Percentiles rank a stretch among this genome's conserved stretches.
Conservation (phyloP, 2,797 vertebrate genomes). For the Takifugu ocellatus region DNA sequence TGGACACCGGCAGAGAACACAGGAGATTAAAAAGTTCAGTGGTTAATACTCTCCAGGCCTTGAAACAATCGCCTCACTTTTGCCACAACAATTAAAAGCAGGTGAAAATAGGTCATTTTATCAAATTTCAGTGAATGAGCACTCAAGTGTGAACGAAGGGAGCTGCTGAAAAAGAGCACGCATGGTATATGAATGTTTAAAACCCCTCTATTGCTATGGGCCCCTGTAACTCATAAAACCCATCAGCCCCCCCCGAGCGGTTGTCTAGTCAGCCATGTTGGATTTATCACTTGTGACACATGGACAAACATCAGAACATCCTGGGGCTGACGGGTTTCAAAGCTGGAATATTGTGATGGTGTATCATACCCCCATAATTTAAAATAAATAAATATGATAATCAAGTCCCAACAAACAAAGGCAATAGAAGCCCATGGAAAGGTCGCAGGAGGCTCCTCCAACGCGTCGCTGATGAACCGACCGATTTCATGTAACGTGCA, state of each 20-base stretch:
- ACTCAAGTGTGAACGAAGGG: background rate
- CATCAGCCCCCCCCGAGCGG: slow-evolving; percentile 47
- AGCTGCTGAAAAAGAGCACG: slow-evolving; percentile 43
- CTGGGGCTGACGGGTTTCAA: slow-evolving; percentile 32
- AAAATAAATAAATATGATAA: slow-evolving; percentile 16
- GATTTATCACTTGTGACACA: slow-evolving; percentile 59
- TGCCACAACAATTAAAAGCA: slow-evolving; percentile 1
- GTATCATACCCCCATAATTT: background rate
- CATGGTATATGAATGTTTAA: slow-evolving; percentile 16
- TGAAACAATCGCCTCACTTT: slow-evolving; percentile 11
- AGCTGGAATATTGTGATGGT: slow-evolving; percentile 7
- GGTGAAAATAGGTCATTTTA: background rate
- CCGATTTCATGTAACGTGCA: no score
- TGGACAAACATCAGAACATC: slow-evolving; percentile 48
- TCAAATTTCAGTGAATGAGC: background rate
- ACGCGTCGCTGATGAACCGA: no score
- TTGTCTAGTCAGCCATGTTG: slow-evolving; percentile 45
- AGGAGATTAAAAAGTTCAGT: slow-evolving; percentile 15
- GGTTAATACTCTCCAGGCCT: background rate
- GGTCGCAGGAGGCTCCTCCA: no score
- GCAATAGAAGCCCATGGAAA: background rate
- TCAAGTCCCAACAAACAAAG: background rate
- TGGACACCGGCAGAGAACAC: slow-evolving; percentile 1
- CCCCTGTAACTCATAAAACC: slow-evolving; percentile 40
- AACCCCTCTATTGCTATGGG: slow-evolving; percentile 23